Evolutionary conservation across 1,140 invertebrate species (phyloP), one percentile per base, ranked within the genome.

Genomic region (Pomacea maculata): DNA sequence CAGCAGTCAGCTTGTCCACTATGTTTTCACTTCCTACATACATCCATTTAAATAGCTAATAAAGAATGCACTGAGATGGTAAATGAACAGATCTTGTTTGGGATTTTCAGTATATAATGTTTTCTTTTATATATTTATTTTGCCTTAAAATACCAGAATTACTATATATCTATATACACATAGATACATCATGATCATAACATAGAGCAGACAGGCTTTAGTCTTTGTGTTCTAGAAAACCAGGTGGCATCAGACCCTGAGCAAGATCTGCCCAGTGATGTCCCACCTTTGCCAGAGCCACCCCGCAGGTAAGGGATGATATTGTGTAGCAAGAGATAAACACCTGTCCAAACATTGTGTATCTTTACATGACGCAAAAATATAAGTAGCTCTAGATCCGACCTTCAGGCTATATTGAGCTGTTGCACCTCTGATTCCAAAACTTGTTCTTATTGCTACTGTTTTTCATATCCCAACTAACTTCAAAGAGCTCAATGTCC

Each of bases 201-300:
- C 3, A 34, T 8, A 25, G 17, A 21, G 17, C 34, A 25, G 21
- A n/a, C 17, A 21, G 19, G 15, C 34, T 73, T 5, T 73, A n/a
- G 21, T 8, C 15, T 73, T 74, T 74, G 21, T 52, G 7, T 80
- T 82, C 4, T 76, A 89, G 87, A 89, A 65, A 88, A 89, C 78
- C 88, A 89, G 80, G 85, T 89, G 29, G 85, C 88, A 85, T 87
- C 86, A 52, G 86, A 87, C 68, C 85, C 80, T 72, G 86, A 88
- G 52, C 68, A 85, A 61, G 83, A 86, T 57, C 61, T 89, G n/a
- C 87, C 88, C 29, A 78, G 74, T 55, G 87, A 86, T 72, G 76
- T 86, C 7, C 73, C 80, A 15, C 85, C 83, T 1, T 75, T 89
- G 8, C 88, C 88, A 55, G 79, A 79, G 55, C 87, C 87, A 45